phyloP scores from a whole-genome alignment of 2,797 vertebrate genomes.

The Rachycentron canadum region DNA sequence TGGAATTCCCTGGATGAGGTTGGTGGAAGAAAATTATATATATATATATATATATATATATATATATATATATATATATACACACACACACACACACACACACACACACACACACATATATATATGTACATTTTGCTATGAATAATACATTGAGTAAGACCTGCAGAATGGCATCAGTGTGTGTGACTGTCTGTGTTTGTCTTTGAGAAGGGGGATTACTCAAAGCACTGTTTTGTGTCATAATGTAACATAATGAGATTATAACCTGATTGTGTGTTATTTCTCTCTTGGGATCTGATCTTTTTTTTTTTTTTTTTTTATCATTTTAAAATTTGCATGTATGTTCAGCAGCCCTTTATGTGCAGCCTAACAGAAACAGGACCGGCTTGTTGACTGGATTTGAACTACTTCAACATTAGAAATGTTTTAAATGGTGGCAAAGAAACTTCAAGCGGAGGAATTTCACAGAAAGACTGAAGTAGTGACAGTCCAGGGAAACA shows the following conservation, averaged over 20 bases:
- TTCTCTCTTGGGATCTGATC: not conserved
- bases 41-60: no score
- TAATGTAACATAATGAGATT: not conserved
- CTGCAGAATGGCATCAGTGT: conserved; percentile 56
- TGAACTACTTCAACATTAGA: not conserved
- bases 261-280: not conserved
- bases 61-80: no score
- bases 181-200: conserved; percentile 30
- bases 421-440: not conserved
- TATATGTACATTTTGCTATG: conserved; percentile 56
- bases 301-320: not conserved
- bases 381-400: not conserved
- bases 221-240: conserved; percentile 5
- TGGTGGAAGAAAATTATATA: conserved; percentile 42
- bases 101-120: conserved; percentile 17
- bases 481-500: not conserved
- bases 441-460: not conserved
- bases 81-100: no score
- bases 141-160: conserved; percentile 67
- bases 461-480: conserved; percentile 7
- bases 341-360: not conserved
- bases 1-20: conserved; percentile 70
- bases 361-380: not conserved
- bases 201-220: not conserved
- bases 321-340: not conserved